phyloP scores from a whole-genome alignment of 2,113 vertebrate genomes.

The Myocastor coypus region DNA sequence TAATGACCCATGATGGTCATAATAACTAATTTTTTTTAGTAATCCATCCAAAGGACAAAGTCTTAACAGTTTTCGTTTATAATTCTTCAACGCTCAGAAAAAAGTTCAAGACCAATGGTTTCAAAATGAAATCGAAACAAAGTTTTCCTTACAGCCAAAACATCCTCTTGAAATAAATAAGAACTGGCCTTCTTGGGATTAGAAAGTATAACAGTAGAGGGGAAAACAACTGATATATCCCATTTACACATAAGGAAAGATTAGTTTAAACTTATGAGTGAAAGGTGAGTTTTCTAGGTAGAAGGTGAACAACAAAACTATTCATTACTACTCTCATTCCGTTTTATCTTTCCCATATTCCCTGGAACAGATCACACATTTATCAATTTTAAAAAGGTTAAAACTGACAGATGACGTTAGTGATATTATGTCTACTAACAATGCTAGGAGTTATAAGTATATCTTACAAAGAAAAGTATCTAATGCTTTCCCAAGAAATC shows the following conservation, averaged over 20 bases:
- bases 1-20: not conserved
- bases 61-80: not conserved
- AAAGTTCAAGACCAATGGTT: constrained; percentile 12
- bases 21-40: constrained; percentile 1
- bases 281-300: not conserved
- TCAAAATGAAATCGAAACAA: constrained; percentile 21
- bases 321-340: not conserved
- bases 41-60: constrained; percentile 13
- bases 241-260: not conserved
- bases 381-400: not conserved
- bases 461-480: not conserved
- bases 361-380: not conserved
- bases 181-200: not conserved
- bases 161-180: not conserved
- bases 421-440: not conserved
- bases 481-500: constrained; percentile 38
- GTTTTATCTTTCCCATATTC: not conserved
- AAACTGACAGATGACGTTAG: constrained; percentile 18
- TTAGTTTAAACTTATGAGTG: not conserved
- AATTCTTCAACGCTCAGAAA: constrained; percentile 3
- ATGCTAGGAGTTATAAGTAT: constrained; percentile 38
- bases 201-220: not conserved
- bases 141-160: not conserved
- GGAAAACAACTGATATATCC: not conserved
- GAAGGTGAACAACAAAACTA: not conserved